Conservation (phyloP, 2,888 invertebrate species). For the Hemithea aestivaria region DNA sequence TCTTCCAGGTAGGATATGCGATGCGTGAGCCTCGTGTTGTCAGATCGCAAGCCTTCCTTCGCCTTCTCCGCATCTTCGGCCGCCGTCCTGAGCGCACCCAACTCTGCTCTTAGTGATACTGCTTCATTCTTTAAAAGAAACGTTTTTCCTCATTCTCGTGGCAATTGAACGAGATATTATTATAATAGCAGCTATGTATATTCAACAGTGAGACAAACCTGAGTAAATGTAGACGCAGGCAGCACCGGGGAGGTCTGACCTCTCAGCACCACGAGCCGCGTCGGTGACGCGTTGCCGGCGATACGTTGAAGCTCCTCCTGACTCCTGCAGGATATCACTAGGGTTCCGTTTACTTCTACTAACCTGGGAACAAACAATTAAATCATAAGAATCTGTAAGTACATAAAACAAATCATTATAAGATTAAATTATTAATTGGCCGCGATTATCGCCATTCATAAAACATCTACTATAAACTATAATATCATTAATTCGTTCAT, state of each 20-base stretch:
- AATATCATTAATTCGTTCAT: no score
- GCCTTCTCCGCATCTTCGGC: constrained; percentile 82
- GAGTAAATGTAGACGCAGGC: constrained; percentile 46
- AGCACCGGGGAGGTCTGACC: constrained; percentile 40
- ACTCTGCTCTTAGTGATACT: constrained; percentile 75
- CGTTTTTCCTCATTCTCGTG: no score
- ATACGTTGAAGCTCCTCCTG: constrained; percentile 86
- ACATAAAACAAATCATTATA: no score
- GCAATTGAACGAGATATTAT: no score
- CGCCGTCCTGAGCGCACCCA: constrained; percentile 77
- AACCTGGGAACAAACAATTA: constrained; percentile 65
- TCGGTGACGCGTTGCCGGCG: constrained; percentile 80
- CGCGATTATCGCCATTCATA: no score
- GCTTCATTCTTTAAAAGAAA: constrained; percentile 74
- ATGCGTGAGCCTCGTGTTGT: constrained; percentile 91
- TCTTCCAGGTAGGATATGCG: constrained; percentile 94
- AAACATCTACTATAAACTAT: no score
- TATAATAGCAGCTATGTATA: no score
- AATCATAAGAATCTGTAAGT: not conserved
- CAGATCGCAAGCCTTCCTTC: constrained; percentile 83
- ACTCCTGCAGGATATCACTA: constrained; percentile 83
- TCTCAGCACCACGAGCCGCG: constrained; percentile 82
- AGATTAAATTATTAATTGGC: no score
- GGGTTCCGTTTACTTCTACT: constrained; percentile 89
- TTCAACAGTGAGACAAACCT: no score